These are phyloP conservation scores for Thelaira solivaga DNA, from an alignment of 2,888 invertebrate genomes.

Conservation along the genomic window DNA sequence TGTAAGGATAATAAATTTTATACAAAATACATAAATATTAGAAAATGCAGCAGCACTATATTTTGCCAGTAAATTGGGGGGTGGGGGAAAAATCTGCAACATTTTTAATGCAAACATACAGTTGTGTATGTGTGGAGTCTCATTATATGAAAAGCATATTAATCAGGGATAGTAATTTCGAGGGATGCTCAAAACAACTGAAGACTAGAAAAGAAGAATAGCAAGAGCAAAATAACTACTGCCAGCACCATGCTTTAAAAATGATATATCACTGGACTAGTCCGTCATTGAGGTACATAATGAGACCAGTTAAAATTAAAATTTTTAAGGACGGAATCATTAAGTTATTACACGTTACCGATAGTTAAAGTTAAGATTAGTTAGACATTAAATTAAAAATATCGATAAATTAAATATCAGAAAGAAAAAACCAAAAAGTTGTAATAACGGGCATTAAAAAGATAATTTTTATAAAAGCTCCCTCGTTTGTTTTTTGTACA, in stretches of 20 bases:
- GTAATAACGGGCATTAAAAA: too few species aligned
- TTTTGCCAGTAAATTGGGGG: slow-evolving; percentile 23
- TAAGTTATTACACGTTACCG: too few species aligned
- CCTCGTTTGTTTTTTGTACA: too few species aligned
- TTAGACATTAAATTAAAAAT: too few species aligned
- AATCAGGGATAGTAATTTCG: slow-evolving; percentile 12
- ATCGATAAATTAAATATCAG: too few species aligned
- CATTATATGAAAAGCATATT: slow-evolving; percentile 30
- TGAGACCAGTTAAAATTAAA: neutral
- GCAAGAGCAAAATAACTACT: neutral
- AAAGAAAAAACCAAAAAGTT: too few species aligned
- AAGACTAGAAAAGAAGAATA: neutral
- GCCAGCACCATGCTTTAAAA: neutral
- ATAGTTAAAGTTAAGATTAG: too few species aligned
- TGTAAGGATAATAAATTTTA: slow-evolving; percentile 43
- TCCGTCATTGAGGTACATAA: too few species aligned
- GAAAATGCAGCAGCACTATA: slow-evolving; percentile 33
- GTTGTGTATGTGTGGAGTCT: too few species aligned
- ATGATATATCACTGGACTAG: too few species aligned
- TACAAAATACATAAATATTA: slow-evolving; percentile 38
- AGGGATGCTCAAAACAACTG: neutral
- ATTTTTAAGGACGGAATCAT: neutral
- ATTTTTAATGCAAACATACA: slow-evolving; percentile 2
- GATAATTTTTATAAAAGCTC: too few species aligned
- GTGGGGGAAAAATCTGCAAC: slow-evolving; percentile 69